Evolutionary conservation across 2,888 invertebrate genomes (phyloP).

Genomic region (Sepiola atlantica): DNA sequence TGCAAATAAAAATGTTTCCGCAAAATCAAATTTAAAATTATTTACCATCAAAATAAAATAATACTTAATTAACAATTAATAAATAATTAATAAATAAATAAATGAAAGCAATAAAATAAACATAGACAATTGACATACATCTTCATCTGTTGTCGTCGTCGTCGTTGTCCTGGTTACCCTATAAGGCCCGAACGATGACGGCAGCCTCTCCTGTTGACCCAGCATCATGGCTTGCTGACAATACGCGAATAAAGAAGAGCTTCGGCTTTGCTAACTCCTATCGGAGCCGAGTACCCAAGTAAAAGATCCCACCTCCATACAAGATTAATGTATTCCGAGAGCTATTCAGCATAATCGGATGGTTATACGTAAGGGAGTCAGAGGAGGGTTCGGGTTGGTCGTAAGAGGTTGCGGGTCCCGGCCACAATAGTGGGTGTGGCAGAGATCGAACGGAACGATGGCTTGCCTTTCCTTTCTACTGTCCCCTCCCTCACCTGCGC

Average conservation of each 20-base stretch:
- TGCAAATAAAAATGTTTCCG: neutral
- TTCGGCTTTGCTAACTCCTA: neutral
- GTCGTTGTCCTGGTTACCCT: neutral
- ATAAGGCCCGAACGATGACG: neutral
- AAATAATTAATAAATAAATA: neutral
- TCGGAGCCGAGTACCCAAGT: neutral
- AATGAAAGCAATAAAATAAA: neutral
- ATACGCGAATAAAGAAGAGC: neutral
- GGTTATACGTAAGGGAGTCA: constrained; percentile 6
- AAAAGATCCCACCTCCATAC: neutral
- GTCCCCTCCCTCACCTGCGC: neutral
- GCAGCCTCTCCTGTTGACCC: neutral
- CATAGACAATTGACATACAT: neutral
- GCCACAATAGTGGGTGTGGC: constrained; percentile 20
- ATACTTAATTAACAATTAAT: no score
- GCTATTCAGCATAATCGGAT: neutral
- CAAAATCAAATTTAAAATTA: neutral
- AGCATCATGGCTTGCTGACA: neutral
- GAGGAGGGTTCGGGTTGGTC: neutral
- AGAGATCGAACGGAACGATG: neutral
- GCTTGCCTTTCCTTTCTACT: neutral
- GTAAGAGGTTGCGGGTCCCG: neutral
- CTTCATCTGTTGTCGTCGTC: constrained; percentile 24
- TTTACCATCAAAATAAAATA: no score
- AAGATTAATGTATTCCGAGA: neutral